Base-by-base conservation (phyloP, 2,888 invertebrate species). In the Notodonta dromedarius region DNA sequence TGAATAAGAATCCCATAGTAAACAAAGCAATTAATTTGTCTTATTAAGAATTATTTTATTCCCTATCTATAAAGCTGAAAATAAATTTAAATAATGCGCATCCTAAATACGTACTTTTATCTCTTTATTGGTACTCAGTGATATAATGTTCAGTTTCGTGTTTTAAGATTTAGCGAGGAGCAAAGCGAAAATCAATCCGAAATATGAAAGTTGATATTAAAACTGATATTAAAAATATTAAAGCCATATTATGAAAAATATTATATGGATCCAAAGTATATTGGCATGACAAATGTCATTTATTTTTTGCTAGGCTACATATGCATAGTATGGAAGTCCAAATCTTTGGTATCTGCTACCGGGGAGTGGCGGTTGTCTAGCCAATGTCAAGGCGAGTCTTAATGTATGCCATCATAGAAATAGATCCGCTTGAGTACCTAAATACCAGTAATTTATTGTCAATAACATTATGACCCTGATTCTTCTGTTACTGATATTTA, bases 351-450 rank as follows among this genome's bases (percentile, higher is more conserved):
- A 39, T 54, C 39, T 57, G 56, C 50, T 50, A 58, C 32, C 32
- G 39, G 57, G 54, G 59, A 71, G 57, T 58, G 56, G 44, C 60
- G 52, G 40, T 35, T 58, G 63, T 59, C 62, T 63, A 71, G 74
- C 81, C 87, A 87, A 87, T 86, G 87, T 88, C 87, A 89, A 87
- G 87, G 87, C 71, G 69, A 78, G 69, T 73, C 78, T 77, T 78
- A 79, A 84, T 82, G 80, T 83, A 86, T 81, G 69, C 68, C 67
- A 63, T 54, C 63, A 66, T 78, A 67, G 63, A 84, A 88, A 89
- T 89, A 89, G 84, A 86, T 46, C 67, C 66, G 67, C 71, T 73
- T 75, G 74, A 73, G 80, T 77, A 24, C 24, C 24, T 24, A 80
- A 78, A 78, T 73, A 76, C 13, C n/a, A 46, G 4, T 46, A 13